Evolutionary conservation across 1,140 invertebrate species (phyloP), one percentile per base, ranked within the genome.

Genomic region (Kradibia gibbosae): DNA sequence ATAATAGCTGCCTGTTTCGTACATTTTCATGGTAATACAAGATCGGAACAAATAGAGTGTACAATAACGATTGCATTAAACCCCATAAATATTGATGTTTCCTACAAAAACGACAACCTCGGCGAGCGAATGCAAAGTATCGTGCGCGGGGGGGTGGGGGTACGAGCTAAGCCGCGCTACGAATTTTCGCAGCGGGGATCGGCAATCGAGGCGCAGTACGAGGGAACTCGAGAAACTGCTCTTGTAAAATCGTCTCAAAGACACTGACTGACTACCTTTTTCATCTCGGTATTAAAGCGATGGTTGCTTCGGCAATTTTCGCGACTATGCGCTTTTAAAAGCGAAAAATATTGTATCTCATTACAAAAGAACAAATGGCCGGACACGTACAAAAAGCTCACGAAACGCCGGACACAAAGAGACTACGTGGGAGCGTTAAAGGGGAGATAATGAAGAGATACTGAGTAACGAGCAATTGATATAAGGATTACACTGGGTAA

Each of bases 61-160:
- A 89, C 87, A 91, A 90, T 90, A 88, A 90, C 87, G 87, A 88
- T 90, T 90, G 89, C 88, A 91, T 91, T 91, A 91, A 91, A 89
- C 89, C 88, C 88, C 90, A 91, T 91, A 91, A 91, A 91, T 91
- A 91, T 91, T 91, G 90, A 91, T 91, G 90, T 87, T 90, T 91
- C 86, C 87, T 90, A 88, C 88, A 90, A 90, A 91, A 90, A 90
- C 88, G 86, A 88, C 87, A 88, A 84, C 85, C 81, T 81, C 86
- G 84, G 82, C 86, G 84, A 83, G 83, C 85, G 85, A 87, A 90
- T 91, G 89, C 87, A 89, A 90, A 90, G 85, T 86, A 85, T 85
- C 85, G 73, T 50, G 20, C 36, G 45, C 1, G 22, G 15, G 36
- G 31, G 17, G 45, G 7, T 67, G 55, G n/a, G 22, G 62, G 28